Evolutionary conservation across 2,113 vertebrate genomes (phyloP), one percentile per base, ranked within the genome.

Genomic region (Phylloscopus whistleri): DNA sequence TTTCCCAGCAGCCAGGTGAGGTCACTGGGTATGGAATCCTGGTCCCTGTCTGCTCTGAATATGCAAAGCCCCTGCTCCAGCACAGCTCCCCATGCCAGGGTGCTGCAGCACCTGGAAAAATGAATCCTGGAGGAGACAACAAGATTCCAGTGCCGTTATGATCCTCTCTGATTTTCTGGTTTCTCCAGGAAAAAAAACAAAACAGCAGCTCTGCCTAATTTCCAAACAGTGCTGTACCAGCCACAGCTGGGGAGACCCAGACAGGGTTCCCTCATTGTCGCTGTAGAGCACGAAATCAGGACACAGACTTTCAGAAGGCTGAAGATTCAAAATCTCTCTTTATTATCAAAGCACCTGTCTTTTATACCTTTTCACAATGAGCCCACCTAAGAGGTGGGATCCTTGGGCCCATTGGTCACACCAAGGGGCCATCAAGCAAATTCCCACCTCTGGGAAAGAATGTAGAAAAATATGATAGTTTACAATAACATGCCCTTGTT

Each of bases 41-140:
- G n/a, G 1, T 67, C 44, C 27, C 14, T 1, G 9, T 10, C 31
- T 59, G 39, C 58, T 72, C 24, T 67, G 56, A 69, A 60, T 18
- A 28, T 68, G 35, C 59, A 74, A 73, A 93, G 58, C 59, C 9
- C 27, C 43, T 21, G 31, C 7, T 5, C 37, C 48, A 67, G 55
- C 75, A 59, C 39, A 63, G 9, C 9, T 35, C 43, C 28, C 13
- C 10, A 1, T 1, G 0, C 41, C 1, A 4, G 11, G 26, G 5
- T 19, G 24, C 8, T 49, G 2, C 33, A 58, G 37, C 6, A 1
- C 8, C 58, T 26, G 31, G 46, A 28, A 79, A 48, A 60, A 23
- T 0, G 11, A 52, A 6, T 28, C 77, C 80, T 81, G 60, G 9
- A 84, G 73, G 33, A 91, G 16, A 49, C 81, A 49, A 5, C 4